Base-by-base conservation (phyloP, 2,113 vertebrate genomes). In the Phyllopteryx taeniolatus region DNA sequence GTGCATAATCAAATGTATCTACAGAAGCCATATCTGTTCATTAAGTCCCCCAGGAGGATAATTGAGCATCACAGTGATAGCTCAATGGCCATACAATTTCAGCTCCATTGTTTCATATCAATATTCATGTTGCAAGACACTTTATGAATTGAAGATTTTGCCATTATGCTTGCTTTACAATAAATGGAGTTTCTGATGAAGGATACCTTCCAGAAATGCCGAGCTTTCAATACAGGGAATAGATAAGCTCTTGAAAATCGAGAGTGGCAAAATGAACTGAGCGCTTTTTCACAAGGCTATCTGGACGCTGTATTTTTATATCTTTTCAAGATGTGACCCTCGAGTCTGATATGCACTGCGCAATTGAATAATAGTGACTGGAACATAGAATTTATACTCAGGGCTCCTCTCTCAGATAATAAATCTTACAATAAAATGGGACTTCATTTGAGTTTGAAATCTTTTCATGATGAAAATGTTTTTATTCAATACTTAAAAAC, bases 141-240 rank as follows among this genome's bases (percentile, higher is more conserved):
- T 78, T 82, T 49, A 71, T 79, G 77, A 79, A 84, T 83, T 79
- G 83, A 73, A 82, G 62, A 66, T 49, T 10, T n/a, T 1, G 49
- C 46, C 53, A 85, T 76, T 72, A 65, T 57, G 65, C 60, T n/a
- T 77, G 69, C 73, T 69, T 47, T 64, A 74, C 65, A 74, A 79
- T 61, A 69, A 63, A 42, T 63, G 15, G 2, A 43, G 60, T 8
- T 15, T 44, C 68, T 78, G 63, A 33, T 71, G 39, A 76, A 44
- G 44, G 71, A 73, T 74, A 63, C 70, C 62, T 78, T n/a, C 22
- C 56, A 19, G 65, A 76, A 17, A 76, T 22, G 27, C n/a, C 44
- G 31, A 44, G 64, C 64, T 66, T 66, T 80, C 75, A 47, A 72
- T 27, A 47, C 5, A 3, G 43, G n/a, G 6, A 66, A 66, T 15